Percentiles rank a stretch among this genome's conserved stretches.
These are phyloP conservation scores for Nasonia oneida DNA, from an alignment of 2,888 invertebrate genomes.

Conservation along the genomic window DNA sequence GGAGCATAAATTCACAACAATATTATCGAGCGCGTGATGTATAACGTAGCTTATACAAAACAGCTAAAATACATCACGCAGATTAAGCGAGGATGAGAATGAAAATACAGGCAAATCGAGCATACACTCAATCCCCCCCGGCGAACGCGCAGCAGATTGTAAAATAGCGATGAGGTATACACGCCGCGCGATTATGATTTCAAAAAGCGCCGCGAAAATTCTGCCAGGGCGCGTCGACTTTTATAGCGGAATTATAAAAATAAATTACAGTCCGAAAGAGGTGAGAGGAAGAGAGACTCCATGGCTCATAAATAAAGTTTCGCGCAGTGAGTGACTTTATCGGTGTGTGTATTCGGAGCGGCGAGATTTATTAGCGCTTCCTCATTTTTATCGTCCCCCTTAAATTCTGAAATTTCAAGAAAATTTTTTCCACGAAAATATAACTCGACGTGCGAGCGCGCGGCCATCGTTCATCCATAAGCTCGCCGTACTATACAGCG, in stretches of 20 bases:
- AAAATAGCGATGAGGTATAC: not conserved
- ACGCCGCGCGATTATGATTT: not conserved
- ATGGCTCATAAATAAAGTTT: conserved; percentile 14
- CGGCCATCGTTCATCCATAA: not conserved
- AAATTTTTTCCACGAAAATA: not conserved
- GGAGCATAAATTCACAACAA: conserved; percentile 4
- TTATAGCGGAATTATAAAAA: conserved; percentile 25
- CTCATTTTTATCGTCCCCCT: conserved; percentile 27
- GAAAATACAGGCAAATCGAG: conserved; percentile 3
- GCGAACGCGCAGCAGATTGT: not conserved
- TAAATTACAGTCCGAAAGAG: not conserved
- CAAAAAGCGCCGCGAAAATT: not conserved
- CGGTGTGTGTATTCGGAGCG: not conserved
- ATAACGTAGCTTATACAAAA: not conserved
- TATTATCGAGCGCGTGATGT: not conserved
- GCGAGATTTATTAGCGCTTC: conserved; percentile 20
- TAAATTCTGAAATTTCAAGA: conserved; percentile 12
- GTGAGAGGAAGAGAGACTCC: not conserved
- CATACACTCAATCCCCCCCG: not conserved
- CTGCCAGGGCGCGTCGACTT: not conserved
- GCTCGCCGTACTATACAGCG: not conserved
- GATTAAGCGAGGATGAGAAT: conserved; percentile 15
- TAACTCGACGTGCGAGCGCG: not conserved
- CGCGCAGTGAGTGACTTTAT: conserved; percentile 24
- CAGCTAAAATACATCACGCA: conserved; percentile 13